phyloP scores from a whole-genome alignment of 2,797 vertebrate species.

The Ctenopoma kingsleyae region DNA sequence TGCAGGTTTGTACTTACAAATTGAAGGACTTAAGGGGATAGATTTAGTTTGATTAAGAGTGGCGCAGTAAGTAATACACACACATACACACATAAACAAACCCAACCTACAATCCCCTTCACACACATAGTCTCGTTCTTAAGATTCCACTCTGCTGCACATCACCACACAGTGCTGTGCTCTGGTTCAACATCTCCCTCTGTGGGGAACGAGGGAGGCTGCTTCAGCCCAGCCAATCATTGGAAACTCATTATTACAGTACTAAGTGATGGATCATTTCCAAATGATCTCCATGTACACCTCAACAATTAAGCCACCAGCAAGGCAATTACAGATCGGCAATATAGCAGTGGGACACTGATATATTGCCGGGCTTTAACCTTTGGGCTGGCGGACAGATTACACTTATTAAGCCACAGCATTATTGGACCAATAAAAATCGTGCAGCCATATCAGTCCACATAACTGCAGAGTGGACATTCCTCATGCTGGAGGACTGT shows the following conservation, averaged over 20 bases:
- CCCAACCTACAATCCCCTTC: constrained; percentile 39
- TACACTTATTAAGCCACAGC: constrained; percentile 82
- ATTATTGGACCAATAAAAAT: constrained; percentile 86
- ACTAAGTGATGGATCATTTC: constrained; percentile 88
- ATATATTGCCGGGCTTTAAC: constrained; percentile 86
- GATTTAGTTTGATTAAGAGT: constrained; percentile 65
- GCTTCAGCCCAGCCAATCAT: constrained; percentile 78
- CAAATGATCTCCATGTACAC: constrained; percentile 84
- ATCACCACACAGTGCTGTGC: constrained; percentile 44
- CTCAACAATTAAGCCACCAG: constrained; percentile 88
- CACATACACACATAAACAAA: constrained; percentile 41
- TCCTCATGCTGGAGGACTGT: constrained; percentile 32
- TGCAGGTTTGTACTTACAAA: constrained; percentile 61
- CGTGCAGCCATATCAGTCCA: constrained; percentile 50
- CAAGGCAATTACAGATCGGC: constrained; percentile 86
- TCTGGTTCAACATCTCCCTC: constrained; percentile 63
- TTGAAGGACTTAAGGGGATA: constrained; percentile 43
- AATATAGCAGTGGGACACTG: constrained; percentile 79
- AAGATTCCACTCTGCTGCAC: constrained; percentile 49
- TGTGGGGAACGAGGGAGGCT: constrained; percentile 66
- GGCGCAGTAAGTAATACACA: constrained; percentile 47
- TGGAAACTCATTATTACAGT: constrained; percentile 89
- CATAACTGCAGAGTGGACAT: constrained; percentile 67
- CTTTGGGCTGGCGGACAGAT: constrained; percentile 79
- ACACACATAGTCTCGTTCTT: constrained; percentile 33